Conservation (phyloP, 2,888 invertebrate species). For the Spatulosminthurus flaviceps region DNA sequence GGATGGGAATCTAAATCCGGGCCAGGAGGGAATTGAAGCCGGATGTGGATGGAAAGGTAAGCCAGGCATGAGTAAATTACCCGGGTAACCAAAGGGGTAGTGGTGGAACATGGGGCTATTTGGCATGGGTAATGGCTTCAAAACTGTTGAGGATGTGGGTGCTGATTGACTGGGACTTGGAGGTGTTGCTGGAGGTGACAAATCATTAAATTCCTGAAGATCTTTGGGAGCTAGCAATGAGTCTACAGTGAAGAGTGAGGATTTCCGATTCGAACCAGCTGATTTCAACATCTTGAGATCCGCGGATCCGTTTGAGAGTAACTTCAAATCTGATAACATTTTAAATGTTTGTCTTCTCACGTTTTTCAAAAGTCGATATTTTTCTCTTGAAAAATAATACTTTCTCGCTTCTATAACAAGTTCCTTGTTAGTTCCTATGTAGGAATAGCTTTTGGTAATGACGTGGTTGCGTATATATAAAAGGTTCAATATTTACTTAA, state of each 20-base stretch:
- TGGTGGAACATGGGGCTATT: conserved; percentile 62
- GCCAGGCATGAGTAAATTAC: conserved; percentile 62
- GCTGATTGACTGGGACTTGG: conserved; percentile 60
- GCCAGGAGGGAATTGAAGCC: conserved; percentile 59
- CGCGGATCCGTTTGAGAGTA: conserved; percentile 51
- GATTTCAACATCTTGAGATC: conserved; percentile 38
- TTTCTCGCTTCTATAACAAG: not conserved
- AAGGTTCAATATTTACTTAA: too few relatives aligned
- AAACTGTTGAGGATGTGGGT: conserved; percentile 49
- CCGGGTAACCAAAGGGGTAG: conserved; percentile 63
- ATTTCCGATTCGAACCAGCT: conserved; percentile 40
- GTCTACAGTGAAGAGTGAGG: conserved; percentile 63
- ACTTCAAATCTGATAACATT: conserved; percentile 61
- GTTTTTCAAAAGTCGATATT: not conserved
- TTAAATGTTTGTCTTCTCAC: conserved; percentile 13
- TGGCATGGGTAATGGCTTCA: conserved; percentile 62
- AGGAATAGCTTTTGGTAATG: too few relatives aligned
- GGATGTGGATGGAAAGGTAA: conserved; percentile 62
- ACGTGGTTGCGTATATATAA: too few relatives aligned
- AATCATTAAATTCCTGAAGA: conserved; percentile 50
- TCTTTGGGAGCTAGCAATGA: conserved; percentile 56
- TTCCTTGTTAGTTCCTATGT: too few relatives aligned
- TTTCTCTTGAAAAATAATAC: not conserved
- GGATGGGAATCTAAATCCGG: conserved; percentile 60
- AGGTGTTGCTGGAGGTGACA: conserved; percentile 64